Percentiles rank a stretch among this genome's conserved stretches.
Evolutionary conservation across 2,113 vertebrate species (phyloP).

Genomic region (Calyptommatus sinebrachiatus): DNA sequence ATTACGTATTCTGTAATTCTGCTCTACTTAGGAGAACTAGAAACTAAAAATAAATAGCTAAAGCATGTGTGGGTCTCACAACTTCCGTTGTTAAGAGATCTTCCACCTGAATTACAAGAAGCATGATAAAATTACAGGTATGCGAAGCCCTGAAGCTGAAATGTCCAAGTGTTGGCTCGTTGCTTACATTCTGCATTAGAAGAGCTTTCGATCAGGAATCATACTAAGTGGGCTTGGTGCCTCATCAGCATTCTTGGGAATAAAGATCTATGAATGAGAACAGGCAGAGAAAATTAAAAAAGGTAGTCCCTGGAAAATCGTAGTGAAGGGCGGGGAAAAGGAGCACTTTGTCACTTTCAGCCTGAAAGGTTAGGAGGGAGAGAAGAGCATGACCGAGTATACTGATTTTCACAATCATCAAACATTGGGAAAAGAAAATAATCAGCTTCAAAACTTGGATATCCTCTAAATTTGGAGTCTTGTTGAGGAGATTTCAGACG

Average conservation of each 20-base stretch:
- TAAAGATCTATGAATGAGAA: constrained; percentile 16
- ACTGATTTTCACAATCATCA: background rate
- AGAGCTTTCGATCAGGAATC: background rate
- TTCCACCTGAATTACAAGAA: background rate
- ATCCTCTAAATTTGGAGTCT: background rate
- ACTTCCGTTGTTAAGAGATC: background rate
- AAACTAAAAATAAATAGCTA: background rate
- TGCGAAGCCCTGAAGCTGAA: background rate
- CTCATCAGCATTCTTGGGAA: constrained; percentile 23
- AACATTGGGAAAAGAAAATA: constrained; percentile 14
- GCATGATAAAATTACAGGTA: constrained; percentile 7
- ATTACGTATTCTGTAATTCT: background rate
- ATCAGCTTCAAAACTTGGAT: constrained; percentile 9
- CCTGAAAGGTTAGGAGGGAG: background rate
- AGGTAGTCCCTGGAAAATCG: background rate
- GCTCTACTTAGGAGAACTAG: background rate
- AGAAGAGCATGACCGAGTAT: background rate
- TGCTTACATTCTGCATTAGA: background rate
- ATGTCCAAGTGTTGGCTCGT: background rate
- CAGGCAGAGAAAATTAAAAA: constrained; percentile 4
- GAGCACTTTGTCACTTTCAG: background rate
- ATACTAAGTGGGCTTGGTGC: constrained; percentile 10
- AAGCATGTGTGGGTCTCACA: background rate
- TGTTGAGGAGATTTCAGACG: background rate
- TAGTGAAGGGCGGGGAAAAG: background rate